Conservation (phyloP, 2,113 vertebrate genomes). For the Perca flavescens region DNA sequence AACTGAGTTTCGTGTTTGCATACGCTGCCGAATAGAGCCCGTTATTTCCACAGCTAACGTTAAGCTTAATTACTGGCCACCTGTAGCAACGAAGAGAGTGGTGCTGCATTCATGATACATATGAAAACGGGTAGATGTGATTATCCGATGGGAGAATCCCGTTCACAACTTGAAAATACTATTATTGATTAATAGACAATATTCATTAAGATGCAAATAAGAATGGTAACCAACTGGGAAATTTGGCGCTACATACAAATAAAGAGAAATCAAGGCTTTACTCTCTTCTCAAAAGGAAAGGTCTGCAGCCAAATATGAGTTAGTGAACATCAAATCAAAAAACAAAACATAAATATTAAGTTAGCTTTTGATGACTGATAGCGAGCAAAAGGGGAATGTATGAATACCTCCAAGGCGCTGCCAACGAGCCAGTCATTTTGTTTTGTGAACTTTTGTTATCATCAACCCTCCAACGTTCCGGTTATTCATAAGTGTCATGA, state of each 20-base stretch:
- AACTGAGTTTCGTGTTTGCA: neutral
- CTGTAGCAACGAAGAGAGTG: neutral
- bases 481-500: neutral
- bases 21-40: neutral
- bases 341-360: neutral
- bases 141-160: neutral
- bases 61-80: neutral
- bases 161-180: neutral
- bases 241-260: rapidly evolving
- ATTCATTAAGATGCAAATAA: neutral
- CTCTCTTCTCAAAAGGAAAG: too few species aligned
- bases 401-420: neutral
- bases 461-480: rapidly evolving
- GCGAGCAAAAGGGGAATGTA: rapidly evolving
- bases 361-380: rapidly evolving
- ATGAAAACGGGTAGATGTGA: neutral
- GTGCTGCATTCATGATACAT: neutral
- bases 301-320: neutral
- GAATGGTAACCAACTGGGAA: rapidly evolving
- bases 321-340: neutral
- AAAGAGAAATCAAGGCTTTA: neutral
- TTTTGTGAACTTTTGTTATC: neutral
- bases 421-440: rapidly evolving
- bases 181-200: neutral
- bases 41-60: neutral